phyloP scores from a whole-genome alignment of 2,888 invertebrate genomes.

The Orthosia cruda region DNA sequence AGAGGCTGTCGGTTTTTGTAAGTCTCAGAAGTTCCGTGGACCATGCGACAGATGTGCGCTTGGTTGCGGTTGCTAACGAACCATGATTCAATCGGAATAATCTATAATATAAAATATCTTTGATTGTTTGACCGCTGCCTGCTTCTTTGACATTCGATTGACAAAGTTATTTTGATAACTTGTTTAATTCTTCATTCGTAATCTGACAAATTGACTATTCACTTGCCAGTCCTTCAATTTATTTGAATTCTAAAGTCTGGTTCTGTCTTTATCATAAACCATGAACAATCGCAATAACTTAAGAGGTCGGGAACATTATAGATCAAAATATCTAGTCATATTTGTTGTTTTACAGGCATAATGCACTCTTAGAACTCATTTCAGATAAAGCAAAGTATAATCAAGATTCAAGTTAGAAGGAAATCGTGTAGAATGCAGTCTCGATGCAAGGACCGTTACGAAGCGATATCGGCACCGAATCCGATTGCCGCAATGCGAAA shows the following conservation, averaged over 20 bases:
- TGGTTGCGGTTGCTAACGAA: slow-evolving; percentile 90
- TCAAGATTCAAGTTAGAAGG: slow-evolving; percentile 81
- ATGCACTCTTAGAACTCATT: slow-evolving; percentile 73
- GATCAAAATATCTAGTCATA: slow-evolving; percentile 47
- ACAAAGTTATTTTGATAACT: slow-evolving; percentile 60
- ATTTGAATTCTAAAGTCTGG: slow-evolving; percentile 6
- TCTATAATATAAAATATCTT: slow-evolving; percentile 86
- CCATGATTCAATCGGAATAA: slow-evolving; percentile 89
- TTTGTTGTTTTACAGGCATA: slow-evolving; percentile 64
- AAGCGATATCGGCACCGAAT: slow-evolving; percentile 86
- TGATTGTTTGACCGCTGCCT: slow-evolving; percentile 87
- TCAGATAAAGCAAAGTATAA: slow-evolving; percentile 77
- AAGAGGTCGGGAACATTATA: slow-evolving; percentile 38
- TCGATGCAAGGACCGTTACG: slow-evolving; percentile 87
- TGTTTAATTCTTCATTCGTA: slow-evolving; percentile 32
- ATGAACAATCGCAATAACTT: slow-evolving; percentile 44
- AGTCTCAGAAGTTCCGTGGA: slow-evolving; percentile 88
- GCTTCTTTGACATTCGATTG: slow-evolving; percentile 76
- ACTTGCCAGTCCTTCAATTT: background rate
- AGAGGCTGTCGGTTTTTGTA: slow-evolving; percentile 87
- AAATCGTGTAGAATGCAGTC: slow-evolving; percentile 85
- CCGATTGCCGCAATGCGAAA: slow-evolving; percentile 89
- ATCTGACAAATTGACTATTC: slow-evolving; percentile 23
- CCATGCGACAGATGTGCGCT: slow-evolving; percentile 91
- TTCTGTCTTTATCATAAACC: slow-evolving; percentile 21